Evolutionary conservation across 2,797 vertebrate species (phyloP), one percentile per base, ranked within the genome.

Genomic region (Mormyrus hasselquistii): DNA sequence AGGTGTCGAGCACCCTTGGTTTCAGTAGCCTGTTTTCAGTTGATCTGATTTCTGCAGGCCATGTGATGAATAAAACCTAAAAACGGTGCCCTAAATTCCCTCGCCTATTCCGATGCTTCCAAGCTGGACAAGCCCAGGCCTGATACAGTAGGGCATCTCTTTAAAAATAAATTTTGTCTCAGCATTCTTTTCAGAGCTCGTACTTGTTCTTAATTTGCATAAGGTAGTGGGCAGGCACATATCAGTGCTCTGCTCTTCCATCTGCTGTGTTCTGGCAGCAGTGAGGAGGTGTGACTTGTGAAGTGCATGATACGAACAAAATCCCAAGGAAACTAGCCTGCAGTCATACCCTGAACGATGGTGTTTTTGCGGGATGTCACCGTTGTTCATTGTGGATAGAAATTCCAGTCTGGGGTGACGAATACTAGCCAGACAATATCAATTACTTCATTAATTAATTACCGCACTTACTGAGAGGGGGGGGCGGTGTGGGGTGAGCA

Each of bases 161-260:
- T 86, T 53, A 34, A 53, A 86, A 52, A 52, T 34, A 86, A 52
- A 86, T 52, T 4, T 50, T 29, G 50, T 86, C 50, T 29, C 50
- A 3, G 83, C 47, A 53, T 49, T 52, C 83, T 84, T 50, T 22
- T 52, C 49, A 29, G 49, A 55, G 22, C 83, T 53, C 12, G 14
- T 41, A 41, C 73, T 44, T 52, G 49, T 53, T 55, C 25, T 53
- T 52, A 86, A 86, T 86, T 86, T 52, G 83, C 83, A 86, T 50
- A 86, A 52, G 83, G 83, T 52, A 86, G 47, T 86, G 47, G 83
- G 50, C 50, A 86, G 83, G 83, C 83, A 29, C 47, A 55, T 86
- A 34, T 50, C 50, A 50, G 41, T 86, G 83, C 47, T 86, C 83
- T 86, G 47, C 50, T 52, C 22, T 53, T 86, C 83, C 73, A 79